Base-by-base conservation (phyloP, 2,113 vertebrate species). In the Emberiza fucata region DNA sequence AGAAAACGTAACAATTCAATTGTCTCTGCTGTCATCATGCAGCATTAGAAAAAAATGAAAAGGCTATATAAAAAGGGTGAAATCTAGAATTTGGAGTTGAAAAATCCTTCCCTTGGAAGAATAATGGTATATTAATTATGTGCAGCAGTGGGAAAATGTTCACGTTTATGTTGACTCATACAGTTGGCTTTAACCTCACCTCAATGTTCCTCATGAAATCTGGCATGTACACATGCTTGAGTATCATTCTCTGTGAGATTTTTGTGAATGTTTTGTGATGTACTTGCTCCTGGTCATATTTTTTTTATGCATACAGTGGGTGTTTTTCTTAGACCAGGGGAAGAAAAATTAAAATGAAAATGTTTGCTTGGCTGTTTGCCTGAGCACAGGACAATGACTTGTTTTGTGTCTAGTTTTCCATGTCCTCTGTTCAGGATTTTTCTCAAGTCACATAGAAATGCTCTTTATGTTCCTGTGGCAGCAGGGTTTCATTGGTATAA, bases 401-500 rank as follows among this genome's bases (percentile, higher is more conserved):
- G 3, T 12, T 13, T 8, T 40, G 31, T 14, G 29, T 50, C 16
- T 19, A 8, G 10, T 68, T 69, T 66, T 56, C 17, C 22, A 14
- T 12, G 2, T 44, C 16, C 78, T 81, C 44, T 80, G 24, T 29
- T 89, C 11, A 31, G 20, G 44, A 51, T 7, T 17, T 13, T 39
- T 16, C 37, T 27, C 23, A 51, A 35, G 8, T 2, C 9, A 1
- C 20, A 33, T 68, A 42, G 35, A 40, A 77, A 35, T 65, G 11
- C 56, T 91, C 17, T n/a, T 12, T 2, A 3, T 3, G 11, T 14
- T 40, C 21, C 40, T 35, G 3, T n/a, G 51, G 28, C 23, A 71
- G 33, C 10, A 31, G 56, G 7, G 10, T 39, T 39, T 11, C 2
- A 3, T 21, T 4, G 2, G 2, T 54, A 4, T 12, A 14, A 64